Conservation (phyloP, 2,888 invertebrate genomes). For the Lepidochitona cinerea region DNA sequence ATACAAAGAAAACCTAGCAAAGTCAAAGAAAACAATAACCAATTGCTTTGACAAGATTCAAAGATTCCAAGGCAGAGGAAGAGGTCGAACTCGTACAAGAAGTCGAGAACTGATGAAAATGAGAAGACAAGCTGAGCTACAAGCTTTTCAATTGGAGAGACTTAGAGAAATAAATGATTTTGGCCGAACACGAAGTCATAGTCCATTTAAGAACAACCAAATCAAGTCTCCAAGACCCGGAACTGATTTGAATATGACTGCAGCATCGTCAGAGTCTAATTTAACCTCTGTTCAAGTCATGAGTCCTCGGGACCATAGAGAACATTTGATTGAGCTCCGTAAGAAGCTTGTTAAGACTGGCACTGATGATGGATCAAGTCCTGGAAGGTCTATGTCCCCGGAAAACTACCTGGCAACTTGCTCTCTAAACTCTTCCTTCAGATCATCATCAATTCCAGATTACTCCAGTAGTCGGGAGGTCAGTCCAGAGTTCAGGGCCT, state of each 20-base stretch:
- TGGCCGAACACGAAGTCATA: conserved; percentile 36
- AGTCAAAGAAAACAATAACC: conserved; percentile 58
- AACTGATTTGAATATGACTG: conserved; percentile 34
- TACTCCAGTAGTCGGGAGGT: not conserved
- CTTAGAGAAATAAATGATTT: conserved; percentile 51
- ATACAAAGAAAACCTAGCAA: conserved; percentile 57
- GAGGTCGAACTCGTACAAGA: conserved; percentile 47
- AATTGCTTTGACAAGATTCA: conserved; percentile 55
- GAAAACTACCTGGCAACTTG: not conserved
- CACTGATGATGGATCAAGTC: conserved; percentile 37
- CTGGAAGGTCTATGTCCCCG: conserved; percentile 14
- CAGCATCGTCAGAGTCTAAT: conserved; percentile 15
- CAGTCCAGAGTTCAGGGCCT: not conserved
- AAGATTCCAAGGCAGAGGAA: conserved; percentile 30
- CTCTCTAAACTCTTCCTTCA: conserved; percentile 1
- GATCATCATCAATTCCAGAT: conserved; percentile 5
- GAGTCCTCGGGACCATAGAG: conserved; percentile 59
- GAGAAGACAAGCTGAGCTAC: conserved; percentile 55
- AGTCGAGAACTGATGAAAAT: conserved; percentile 44
- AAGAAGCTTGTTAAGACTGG: conserved; percentile 52
- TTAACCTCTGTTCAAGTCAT: conserved; percentile 34
- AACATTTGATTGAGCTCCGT: conserved; percentile 52
- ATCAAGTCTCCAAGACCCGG: conserved; percentile 23
- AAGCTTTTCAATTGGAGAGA: conserved; percentile 65
- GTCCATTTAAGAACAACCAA: conserved; percentile 26